These are phyloP conservation scores for Morpho achilles DNA, from an alignment of 2,888 invertebrate genomes.

Conservation along the genomic window DNA sequence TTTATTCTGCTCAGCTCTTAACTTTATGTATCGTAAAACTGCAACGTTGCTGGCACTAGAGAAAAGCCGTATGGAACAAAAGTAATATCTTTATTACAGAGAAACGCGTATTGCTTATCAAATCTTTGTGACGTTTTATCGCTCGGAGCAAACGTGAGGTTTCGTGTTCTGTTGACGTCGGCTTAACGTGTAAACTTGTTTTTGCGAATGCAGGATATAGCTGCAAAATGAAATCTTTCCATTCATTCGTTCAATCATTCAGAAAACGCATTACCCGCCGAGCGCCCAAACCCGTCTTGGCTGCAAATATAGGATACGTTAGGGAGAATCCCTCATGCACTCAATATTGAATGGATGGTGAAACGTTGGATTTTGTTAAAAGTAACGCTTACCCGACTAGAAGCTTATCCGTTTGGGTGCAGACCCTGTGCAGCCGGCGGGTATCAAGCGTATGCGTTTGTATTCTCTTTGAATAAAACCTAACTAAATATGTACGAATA, in stretches of 20 bases:
- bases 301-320: conserved; percentile 58
- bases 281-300: conserved; percentile 48
- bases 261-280: conserved; percentile 68
- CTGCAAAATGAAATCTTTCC: conserved; percentile 62
- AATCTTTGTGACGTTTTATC: conserved; percentile 38
- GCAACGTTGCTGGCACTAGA: conserved; percentile 34
- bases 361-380: conserved; percentile 62
- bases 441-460: conserved; percentile 44
- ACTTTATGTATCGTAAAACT: conserved; percentile 58
- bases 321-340: conserved; percentile 49
- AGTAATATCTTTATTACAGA: conserved; percentile 38
- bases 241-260: conserved; percentile 73
- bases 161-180: conserved; percentile 14
- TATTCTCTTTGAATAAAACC: conserved; percentile 55
- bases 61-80: conserved; percentile 36
- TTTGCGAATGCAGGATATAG: conserved; percentile 37
- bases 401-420: conserved; percentile 50
- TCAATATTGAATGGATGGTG: conserved; percentile 59
- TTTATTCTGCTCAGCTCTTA: conserved; percentile 40
- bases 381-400: conserved; percentile 53
- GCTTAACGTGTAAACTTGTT: conserved; percentile 25
- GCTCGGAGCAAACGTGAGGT: conserved; percentile 30
- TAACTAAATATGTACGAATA: conserved; percentile 38
- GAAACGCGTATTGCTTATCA: conserved; percentile 32
- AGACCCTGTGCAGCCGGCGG: conserved; percentile 48